Evolutionary conservation across 2,113 vertebrate genomes (phyloP).

Genomic region (Anolis carolinensis): DNA sequence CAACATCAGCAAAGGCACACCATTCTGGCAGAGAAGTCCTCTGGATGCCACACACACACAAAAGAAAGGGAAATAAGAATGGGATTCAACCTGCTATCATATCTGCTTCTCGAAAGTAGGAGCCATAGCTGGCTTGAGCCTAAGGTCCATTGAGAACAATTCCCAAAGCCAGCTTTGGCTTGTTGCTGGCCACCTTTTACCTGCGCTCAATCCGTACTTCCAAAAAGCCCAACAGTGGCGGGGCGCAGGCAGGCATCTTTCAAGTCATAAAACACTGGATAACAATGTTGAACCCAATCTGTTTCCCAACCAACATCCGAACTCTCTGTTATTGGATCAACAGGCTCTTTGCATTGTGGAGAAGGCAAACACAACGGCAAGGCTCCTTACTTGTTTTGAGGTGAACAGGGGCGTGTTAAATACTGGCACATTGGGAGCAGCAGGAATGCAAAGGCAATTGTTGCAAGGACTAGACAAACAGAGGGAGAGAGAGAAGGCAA

Average conservation of each 20-base stretch:
- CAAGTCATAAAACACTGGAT: not conserved
- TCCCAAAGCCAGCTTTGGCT: too few relatives aligned
- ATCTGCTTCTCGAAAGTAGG: too few relatives aligned
- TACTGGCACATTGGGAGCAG: constrained; percentile 99
- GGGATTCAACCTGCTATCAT: too few relatives aligned
- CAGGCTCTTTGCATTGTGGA: not conserved
- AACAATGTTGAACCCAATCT: not conserved
- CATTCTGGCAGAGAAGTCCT: too few relatives aligned
- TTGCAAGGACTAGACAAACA: constrained; percentile 89
- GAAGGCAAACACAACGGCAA: constrained; percentile 31
- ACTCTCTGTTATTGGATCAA: constrained; percentile 8
- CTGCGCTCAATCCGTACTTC: not conserved
- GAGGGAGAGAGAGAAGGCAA: constrained; percentile 59
- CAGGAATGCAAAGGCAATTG: constrained; percentile 98
- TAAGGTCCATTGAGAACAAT: too few relatives aligned
- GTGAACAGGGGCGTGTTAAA: constrained; percentile 96
- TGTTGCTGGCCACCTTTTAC: not conserved
- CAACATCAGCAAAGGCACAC: too few relatives aligned
- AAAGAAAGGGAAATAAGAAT: too few relatives aligned
- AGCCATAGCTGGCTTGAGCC: too few relatives aligned
- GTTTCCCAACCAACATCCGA: not conserved
- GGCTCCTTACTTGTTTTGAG: constrained; percentile 95
- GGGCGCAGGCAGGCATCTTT: too few relatives aligned
- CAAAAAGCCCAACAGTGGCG: not conserved
- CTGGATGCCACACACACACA: too few relatives aligned